These are phyloP conservation scores for Callinectes sapidus DNA, from an alignment of 2,888 invertebrate species.

Conservation along the genomic window DNA sequence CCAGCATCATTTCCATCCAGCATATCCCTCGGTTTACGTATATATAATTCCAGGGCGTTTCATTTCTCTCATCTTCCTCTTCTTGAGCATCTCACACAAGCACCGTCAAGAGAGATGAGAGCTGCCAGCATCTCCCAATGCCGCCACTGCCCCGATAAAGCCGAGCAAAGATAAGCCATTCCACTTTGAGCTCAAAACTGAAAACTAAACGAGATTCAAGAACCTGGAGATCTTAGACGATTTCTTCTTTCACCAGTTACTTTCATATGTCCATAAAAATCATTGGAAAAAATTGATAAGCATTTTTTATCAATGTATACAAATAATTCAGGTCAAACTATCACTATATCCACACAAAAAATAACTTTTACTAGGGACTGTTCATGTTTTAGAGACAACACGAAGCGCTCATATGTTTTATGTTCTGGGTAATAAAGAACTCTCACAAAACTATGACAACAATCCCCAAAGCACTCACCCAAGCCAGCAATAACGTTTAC, in stretches of 20 bases:
- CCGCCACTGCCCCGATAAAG: not conserved
- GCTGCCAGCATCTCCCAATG: not conserved
- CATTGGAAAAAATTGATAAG: too few relatives aligned
- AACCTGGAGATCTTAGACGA: not conserved
- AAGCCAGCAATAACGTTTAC: too few relatives aligned
- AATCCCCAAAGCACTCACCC: too few relatives aligned
- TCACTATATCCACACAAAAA: too few relatives aligned
- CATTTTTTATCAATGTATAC: too few relatives aligned
- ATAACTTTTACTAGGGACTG: too few relatives aligned
- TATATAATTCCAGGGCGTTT: constrained; percentile 14
- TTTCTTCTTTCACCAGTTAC: not conserved
- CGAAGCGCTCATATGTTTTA: too few relatives aligned
- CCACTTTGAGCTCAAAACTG: not conserved
- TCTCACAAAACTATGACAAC: too few relatives aligned
- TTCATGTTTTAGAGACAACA: too few relatives aligned
- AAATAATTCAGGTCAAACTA: too few relatives aligned
- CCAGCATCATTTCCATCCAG: not conserved
- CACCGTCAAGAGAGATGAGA: not conserved
- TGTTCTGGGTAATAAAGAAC: too few relatives aligned
- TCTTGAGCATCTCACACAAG: not conserved
- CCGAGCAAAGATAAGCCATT: not conserved
- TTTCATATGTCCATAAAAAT: not conserved
- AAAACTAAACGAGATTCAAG: not conserved
- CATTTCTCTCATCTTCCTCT: not conserved
- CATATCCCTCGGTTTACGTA: not conserved